Evolutionary conservation across 1,140 invertebrate species (phyloP), one percentile per base, ranked within the genome.

Genomic region (Neodiprion pinetum): DNA sequence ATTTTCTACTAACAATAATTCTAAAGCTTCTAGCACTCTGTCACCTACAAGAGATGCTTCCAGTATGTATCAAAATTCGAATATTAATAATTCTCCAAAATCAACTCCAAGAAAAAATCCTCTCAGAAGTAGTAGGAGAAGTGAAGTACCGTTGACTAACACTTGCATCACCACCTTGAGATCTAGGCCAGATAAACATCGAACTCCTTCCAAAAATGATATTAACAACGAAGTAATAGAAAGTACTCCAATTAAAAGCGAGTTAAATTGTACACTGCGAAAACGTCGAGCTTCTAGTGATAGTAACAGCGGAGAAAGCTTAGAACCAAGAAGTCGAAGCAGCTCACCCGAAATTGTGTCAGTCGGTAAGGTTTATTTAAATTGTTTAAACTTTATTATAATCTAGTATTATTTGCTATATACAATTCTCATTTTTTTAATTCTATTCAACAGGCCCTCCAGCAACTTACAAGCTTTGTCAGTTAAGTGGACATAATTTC

Each of bases 361-460:
- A 14, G 53, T 61, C 9, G 53, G 53, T 61, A 61, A 61, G 53
- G n/a, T 61, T 61, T 40, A 61, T 61, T 12, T 12, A 61, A 61
- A 61, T 40, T 40, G n/a, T 17, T 9, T 4, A 17, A 17, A 61
- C 9, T 5, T 61, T 61, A 17, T 61, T 61, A 14, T 17, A 61
- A 4, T 61, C n/a, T 17, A 9, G 3, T 61, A 9, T 61, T 7
- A 61, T 61, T 61, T 61, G 53, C 53, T 61, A 4, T 61, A 61
- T 61, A 9, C 5, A 14, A 8, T 61, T 61, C 53, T 40, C 28
- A 40, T 40, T 40, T 40, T 53, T 71, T 73, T 65, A 73, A 77
- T 75, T 72, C 65, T 72, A 50, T 74, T 71, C 74, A 65, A 23
- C 69, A 77, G 76, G 74, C 50, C 65, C 76, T 8, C 71, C 74